phyloP scores from a whole-genome alignment of 2,113 vertebrate species.

The Neomonachus schauinslandi region DNA sequence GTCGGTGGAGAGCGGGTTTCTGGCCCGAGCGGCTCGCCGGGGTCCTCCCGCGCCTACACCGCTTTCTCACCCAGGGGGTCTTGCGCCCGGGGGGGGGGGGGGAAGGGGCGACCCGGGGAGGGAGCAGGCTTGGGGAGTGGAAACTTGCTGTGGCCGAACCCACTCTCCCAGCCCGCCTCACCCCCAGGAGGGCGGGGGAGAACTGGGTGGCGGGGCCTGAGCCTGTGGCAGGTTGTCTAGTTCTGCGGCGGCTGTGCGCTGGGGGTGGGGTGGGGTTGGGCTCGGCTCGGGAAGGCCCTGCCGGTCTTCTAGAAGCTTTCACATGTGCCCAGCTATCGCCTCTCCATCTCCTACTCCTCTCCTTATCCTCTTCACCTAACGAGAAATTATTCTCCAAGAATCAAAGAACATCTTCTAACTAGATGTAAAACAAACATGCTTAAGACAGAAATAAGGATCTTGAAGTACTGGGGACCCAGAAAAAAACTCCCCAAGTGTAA shows the following conservation, averaged over 20 bases:
- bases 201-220: neutral
- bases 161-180: neutral
- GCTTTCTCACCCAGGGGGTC: neutral
- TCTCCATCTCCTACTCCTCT: neutral
- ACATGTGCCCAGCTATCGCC: neutral
- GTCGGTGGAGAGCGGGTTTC: neutral
- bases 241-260: neutral
- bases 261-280: neutral
- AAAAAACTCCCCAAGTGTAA: neutral
- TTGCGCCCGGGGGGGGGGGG: neutral
- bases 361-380: conserved; percentile 22
- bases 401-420: conserved; percentile 19
- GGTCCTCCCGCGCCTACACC: neutral
- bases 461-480: neutral
- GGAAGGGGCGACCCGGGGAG: neutral
- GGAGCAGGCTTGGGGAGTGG: neutral
- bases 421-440: conserved; percentile 39
- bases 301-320: neutral
- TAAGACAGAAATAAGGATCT: conserved; percentile 52
- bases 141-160: neutral
- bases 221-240: neutral
- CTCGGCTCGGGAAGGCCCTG: neutral
- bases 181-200: neutral
- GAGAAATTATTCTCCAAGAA: conserved; percentile 63
- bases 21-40: neutral